phyloP scores from a whole-genome alignment of 2,888 invertebrate species.

The Andrena minutula region DNA sequence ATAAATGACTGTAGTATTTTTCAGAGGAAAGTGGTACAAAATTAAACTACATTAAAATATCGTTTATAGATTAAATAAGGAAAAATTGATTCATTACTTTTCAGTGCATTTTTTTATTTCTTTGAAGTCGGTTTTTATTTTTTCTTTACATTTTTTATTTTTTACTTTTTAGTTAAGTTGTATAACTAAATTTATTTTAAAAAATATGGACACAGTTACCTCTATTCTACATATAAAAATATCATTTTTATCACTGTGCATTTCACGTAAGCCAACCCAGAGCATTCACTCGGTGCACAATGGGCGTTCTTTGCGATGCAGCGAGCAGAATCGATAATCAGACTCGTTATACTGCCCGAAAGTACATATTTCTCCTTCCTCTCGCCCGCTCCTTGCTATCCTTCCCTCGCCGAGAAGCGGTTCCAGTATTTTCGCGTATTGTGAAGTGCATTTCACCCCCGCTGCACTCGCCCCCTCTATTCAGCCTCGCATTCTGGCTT shows the following conservation, averaged over 20 bases:
- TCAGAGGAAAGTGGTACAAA: too few species aligned
- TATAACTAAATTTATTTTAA: too few species aligned
- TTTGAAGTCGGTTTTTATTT: too few species aligned
- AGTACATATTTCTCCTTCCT: not conserved
- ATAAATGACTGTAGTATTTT: too few species aligned
- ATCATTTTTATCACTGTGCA: constrained; percentile 1
- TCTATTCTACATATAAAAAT: not conserved
- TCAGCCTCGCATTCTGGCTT: constrained; percentile 64
- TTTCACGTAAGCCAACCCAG: not conserved
- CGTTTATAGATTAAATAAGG: too few species aligned
- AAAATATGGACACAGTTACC: not conserved
- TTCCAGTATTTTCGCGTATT: constrained; percentile 51
- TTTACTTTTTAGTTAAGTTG: too few species aligned
- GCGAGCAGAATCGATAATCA: constrained; percentile 4
- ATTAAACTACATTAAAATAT: too few species aligned
- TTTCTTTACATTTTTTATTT: too few species aligned
- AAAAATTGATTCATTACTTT: too few species aligned
- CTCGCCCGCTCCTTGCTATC: constrained; percentile 9
- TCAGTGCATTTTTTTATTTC: too few species aligned
- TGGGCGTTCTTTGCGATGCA: not conserved
- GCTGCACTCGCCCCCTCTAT: constrained; percentile 28
- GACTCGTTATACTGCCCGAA: not conserved
- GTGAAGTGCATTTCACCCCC: constrained; percentile 30
- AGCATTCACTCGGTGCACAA: not conserved
- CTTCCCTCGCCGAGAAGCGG: constrained; percentile 30